phyloP scores from a whole-genome alignment of 2,888 invertebrate genomes.

The Noctua pronuba region DNA sequence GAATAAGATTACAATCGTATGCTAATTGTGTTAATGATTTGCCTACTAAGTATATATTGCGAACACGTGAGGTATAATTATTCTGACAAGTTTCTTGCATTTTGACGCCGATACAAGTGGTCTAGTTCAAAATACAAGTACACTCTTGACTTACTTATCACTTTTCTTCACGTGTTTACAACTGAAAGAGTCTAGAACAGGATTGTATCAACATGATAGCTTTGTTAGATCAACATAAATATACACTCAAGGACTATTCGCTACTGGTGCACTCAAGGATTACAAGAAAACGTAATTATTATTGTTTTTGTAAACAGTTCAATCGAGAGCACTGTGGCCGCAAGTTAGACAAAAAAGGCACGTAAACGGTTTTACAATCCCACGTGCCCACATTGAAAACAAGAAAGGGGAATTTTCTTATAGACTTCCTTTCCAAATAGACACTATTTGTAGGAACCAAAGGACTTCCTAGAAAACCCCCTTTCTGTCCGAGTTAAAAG shows the following conservation, averaged over 20 bases:
- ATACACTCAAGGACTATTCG: too few species aligned
- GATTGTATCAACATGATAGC: conserved; percentile 25
- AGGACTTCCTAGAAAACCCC: too few species aligned
- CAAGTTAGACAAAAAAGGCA: background rate
- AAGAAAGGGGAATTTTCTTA: background rate
- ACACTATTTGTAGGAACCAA: too few species aligned
- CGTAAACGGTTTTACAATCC: background rate
- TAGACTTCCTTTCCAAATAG: too few species aligned
- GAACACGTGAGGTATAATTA: conserved; percentile 1
- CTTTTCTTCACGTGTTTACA: conserved; percentile 33
- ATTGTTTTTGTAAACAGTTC: background rate
- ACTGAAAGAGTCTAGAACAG: conserved; percentile 5
- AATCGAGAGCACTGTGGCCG: background rate
- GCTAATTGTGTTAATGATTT: conserved; percentile 17
- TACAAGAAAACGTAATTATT: background rate
- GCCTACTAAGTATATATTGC: background rate
- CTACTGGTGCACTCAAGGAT: background rate
- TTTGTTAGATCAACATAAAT: background rate
- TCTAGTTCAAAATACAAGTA: conserved; percentile 6
- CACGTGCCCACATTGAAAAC: background rate
- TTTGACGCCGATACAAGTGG: background rate
- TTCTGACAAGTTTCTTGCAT: conserved; percentile 8
- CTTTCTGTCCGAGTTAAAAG: background rate
- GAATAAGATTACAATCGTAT: conserved; percentile 11
- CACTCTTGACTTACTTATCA: conserved; percentile 26